A percentile compares a stretch with the other conserved stretches of the same genome.
Conservation (phyloP, 2,797 vertebrate genomes). For the Pyrocephalus nanus region DNA sequence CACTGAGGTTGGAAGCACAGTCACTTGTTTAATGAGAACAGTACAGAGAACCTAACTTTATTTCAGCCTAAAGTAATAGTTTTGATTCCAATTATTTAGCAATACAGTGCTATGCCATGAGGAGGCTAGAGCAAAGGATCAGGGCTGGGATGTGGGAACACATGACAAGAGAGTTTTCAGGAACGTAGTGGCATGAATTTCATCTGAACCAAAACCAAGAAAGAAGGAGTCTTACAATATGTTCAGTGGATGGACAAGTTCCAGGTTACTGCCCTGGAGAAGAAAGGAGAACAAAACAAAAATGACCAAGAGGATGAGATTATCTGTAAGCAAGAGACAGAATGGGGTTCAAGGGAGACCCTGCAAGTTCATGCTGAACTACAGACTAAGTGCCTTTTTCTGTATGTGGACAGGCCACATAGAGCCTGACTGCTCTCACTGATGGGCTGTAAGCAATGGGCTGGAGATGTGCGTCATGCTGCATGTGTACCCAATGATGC, state of each 20-base stretch:
- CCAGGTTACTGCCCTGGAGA: neutral
- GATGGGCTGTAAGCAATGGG: neutral
- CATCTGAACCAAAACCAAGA: neutral
- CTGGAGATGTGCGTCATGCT: neutral
- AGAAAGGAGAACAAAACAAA: neutral
- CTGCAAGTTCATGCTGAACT: neutral
- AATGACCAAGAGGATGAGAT: neutral
- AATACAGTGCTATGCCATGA: neutral
- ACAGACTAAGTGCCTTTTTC: neutral
- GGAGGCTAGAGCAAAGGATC: neutral
- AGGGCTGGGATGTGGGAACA: neutral
- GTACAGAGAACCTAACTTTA: neutral
- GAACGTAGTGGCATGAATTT: neutral
- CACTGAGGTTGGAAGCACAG: neutral
- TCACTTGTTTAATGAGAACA: neutral
- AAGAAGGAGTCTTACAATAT: neutral
- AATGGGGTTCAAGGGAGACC: neutral
- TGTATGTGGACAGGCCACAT: fast-evolving
- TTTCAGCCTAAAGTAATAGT: neutral
- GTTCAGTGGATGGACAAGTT: fast-evolving
- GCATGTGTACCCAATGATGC: fast-evolving
- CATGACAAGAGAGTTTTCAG: neutral
- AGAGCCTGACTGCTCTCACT: neutral
- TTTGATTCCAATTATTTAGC: neutral
- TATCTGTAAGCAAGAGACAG: neutral